These are phyloP conservation scores for Saccopteryx leptura DNA, from an alignment of 2,113 vertebrate genomes.

Conservation along the genomic window DNA sequence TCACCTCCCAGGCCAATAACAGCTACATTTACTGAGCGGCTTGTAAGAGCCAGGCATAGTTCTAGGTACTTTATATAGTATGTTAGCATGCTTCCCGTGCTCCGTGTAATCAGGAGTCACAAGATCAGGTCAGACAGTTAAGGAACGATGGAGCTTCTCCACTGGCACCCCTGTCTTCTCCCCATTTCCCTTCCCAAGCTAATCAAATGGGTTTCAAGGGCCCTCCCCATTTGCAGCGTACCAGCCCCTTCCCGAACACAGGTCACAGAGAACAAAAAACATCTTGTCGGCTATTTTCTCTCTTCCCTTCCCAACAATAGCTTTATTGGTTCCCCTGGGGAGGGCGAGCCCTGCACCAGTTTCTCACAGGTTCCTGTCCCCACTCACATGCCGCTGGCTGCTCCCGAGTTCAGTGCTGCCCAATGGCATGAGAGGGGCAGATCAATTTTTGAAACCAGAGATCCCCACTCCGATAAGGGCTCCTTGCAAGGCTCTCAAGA, in stretches of 20 bases:
- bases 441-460: constrained; percentile 65
- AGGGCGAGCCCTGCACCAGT: neutral
- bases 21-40: neutral
- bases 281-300: constrained; percentile 81
- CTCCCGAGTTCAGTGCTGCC: constrained; percentile 55
- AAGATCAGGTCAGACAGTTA: neutral
- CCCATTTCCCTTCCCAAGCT: neutral
- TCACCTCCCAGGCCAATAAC: neutral
- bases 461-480: constrained; percentile 69
- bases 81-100: neutral
- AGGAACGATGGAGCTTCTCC: neutral
- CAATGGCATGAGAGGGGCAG: neutral
- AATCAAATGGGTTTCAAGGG: neutral
- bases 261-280: constrained; percentile 77
- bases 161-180: neutral
- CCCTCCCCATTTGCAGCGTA: neutral
- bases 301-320: constrained; percentile 79
- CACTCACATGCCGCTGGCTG: neutral
- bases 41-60: neutral
- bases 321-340: constrained; percentile 71
- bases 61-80: neutral
- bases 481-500: constrained; percentile 60
- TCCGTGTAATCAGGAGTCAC: too few species aligned
- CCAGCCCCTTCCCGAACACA: constrained; percentile 43
- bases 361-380: constrained; percentile 40